These are phyloP conservation scores for Macropis europaea DNA, from an alignment of 2,888 invertebrate species.

Conservation along the genomic window DNA sequence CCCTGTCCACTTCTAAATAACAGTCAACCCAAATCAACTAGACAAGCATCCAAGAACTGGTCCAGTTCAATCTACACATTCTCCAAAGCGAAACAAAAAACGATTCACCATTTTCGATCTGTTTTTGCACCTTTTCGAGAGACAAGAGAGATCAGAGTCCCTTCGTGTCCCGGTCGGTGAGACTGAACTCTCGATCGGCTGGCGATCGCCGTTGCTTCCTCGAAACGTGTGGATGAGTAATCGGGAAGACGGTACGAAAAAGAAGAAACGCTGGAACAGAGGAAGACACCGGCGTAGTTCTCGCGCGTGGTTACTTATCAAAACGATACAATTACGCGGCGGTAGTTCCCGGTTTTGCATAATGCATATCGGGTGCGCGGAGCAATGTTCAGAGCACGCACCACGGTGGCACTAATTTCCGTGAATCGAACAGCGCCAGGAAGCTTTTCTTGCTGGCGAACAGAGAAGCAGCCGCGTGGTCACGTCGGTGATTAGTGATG, in stretches of 20 bases:
- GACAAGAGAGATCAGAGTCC: too few relatives aligned
- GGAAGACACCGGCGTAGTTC: neutral
- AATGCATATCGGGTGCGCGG: slow-evolving; percentile 39
- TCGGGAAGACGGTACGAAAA: neutral
- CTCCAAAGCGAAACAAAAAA: too few relatives aligned
- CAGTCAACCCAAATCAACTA: too few relatives aligned
- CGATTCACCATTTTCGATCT: too few relatives aligned
- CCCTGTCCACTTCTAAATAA: too few relatives aligned
- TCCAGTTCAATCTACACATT: too few relatives aligned
- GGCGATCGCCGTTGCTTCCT: too few relatives aligned
- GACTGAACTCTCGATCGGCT: too few relatives aligned
- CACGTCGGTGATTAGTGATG: slow-evolving; percentile 49
- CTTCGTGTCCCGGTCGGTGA: too few relatives aligned
- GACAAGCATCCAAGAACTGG: too few relatives aligned
- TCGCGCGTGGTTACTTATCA: slow-evolving; percentile 45
- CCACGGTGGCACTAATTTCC: slow-evolving; percentile 63
- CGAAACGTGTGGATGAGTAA: neutral
- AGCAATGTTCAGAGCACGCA: slow-evolving; percentile 39
- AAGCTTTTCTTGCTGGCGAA: slow-evolving; percentile 53
- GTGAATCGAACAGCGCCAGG: slow-evolving; percentile 61
- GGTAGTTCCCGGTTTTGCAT: slow-evolving; percentile 44
- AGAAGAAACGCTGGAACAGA: neutral
- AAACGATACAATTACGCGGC: slow-evolving; percentile 55
- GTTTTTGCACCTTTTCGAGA: too few relatives aligned
- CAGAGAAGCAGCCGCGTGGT: slow-evolving; percentile 18